Percentiles rank a stretch among this genome's conserved stretches.
Conservation (phyloP, 2,888 invertebrate genomes). For the Timema cristinae region DNA sequence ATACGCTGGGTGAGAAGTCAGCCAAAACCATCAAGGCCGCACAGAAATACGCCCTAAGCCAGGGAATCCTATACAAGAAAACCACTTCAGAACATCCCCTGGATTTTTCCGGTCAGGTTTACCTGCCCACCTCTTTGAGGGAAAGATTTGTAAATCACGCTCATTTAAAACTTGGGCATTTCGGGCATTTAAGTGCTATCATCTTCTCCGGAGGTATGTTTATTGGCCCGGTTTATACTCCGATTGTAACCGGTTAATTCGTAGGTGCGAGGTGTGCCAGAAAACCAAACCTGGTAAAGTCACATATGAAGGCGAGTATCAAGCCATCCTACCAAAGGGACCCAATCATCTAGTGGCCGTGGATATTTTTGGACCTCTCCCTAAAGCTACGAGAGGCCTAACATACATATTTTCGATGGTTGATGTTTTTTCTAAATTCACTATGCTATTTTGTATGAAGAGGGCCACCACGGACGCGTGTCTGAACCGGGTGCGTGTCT, state of each 20-base stretch:
- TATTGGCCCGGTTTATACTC: neutral
- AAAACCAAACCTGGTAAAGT: neutral
- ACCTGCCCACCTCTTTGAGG: no score
- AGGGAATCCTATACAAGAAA: no score
- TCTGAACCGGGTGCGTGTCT: neutral
- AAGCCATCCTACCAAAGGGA: neutral
- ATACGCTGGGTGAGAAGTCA: no score
- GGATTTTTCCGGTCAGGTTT: no score
- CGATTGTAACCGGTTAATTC: neutral
- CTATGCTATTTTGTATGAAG: no score
- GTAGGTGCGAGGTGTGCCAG: constrained; percentile 1
- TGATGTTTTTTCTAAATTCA: constrained; percentile 7
- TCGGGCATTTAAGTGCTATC: neutral
- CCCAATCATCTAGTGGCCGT: neutral
- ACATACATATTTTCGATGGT: neutral
- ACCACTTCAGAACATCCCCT: no score
- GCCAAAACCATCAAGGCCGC: no score
- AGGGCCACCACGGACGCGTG: neutral
- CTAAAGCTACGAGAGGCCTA: constrained; percentile 4
- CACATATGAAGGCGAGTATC: neutral
- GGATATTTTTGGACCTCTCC: constrained; percentile 1
- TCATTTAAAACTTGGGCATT: neutral
- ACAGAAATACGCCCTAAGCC: no score
- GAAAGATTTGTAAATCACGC: neutral
- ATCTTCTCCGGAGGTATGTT: neutral